Evolutionary conservation across 2,888 invertebrate species (phyloP), one percentile per base, ranked within the genome.

Genomic region (Luffia ferchaultella): DNA sequence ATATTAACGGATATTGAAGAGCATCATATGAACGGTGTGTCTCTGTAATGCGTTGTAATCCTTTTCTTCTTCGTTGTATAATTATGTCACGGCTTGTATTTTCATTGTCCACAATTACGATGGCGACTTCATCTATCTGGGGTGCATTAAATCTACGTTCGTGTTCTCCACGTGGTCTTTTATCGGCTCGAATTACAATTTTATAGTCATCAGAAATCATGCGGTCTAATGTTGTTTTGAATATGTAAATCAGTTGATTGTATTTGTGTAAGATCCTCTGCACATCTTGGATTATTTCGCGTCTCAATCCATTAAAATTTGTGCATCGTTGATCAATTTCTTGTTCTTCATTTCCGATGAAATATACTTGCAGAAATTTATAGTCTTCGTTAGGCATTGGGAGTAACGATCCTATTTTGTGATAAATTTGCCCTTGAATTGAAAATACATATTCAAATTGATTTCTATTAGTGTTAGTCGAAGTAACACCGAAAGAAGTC

Each of bases 171-270:
- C 52, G 50, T 49, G 62, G 62, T 50, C 50, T 55, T 53, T 64
- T 63, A 50, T 65, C 61, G n/a, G 62, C 62, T 57, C 52, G 55
- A 52, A 62, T 63, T 5, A 63, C 57, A 52, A 61, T 50, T 57
- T 56, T 56, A 49, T 55, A 50, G 42, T 58, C 20, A 52, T 61
- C 59, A 52, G 53, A 47, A 50, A 57, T 58, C 58, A 63, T 58
- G 20, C 1, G 45, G 9, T 60, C 57, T 15, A 63, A 19, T 16
- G 57, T 55, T 30, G 41, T 60, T 55, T 59, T 62, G 20, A 65
- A 62, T 7, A 30, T 3, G 3, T 12, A 12, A 3, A 30, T 12
- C 12, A 30, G 12, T 30, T 30, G 5, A 30, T 30, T 30, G 3
- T 30, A 3, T 7, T 3, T 12, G 12, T 30, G 30, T 12, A 30